A percentile compares a stretch with the other conserved stretches of the same genome.
Conservation (phyloP, 2,113 vertebrate species). For the Daphoenositta chrysoptera region DNA sequence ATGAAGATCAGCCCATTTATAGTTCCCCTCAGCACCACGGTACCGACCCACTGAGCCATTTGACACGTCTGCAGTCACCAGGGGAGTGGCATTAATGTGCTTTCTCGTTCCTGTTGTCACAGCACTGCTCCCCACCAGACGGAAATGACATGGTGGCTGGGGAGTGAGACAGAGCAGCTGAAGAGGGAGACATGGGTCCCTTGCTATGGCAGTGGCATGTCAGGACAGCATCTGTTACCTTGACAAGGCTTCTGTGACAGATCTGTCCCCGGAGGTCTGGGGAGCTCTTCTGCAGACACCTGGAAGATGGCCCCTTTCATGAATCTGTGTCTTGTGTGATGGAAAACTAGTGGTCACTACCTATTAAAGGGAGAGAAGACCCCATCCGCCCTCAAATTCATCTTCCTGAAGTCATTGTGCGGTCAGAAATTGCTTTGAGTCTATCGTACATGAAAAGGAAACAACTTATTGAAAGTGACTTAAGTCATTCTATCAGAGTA, state of each 20-base stretch:
- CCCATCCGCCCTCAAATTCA: neutral
- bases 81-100: neutral
- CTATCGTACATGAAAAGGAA: neutral
- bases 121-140: neutral
- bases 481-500: neutral
- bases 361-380: neutral
- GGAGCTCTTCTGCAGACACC: neutral
- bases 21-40: neutral
- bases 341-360: neutral
- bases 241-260: neutral
- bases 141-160: neutral
- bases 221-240: neutral
- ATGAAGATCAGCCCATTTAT: neutral
- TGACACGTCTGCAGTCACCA: neutral
- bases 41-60: neutral
- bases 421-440: neutral
- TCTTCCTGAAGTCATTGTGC: neutral
- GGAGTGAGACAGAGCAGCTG: neutral
- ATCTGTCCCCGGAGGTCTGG: neutral
- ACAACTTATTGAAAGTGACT: neutral
- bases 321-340: neutral
- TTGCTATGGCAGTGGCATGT: accelerated
- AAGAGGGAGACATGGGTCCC: accelerated
- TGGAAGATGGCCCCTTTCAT: neutral
- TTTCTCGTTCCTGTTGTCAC: neutral